phyloP scores from a whole-genome alignment of 2,797 vertebrate species.

The Xenops minutus region DNA sequence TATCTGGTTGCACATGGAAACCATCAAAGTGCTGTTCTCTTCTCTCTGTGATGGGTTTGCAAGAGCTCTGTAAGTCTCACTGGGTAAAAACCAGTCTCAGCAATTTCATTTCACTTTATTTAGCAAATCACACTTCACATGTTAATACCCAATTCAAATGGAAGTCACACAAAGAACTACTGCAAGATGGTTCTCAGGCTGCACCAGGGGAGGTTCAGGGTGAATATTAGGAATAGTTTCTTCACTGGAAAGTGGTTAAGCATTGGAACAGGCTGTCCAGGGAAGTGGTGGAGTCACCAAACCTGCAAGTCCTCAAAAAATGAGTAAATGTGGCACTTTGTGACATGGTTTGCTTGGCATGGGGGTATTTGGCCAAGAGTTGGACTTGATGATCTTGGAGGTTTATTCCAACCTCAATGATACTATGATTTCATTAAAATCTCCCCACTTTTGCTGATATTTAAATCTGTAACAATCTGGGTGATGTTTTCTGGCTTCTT shows the following conservation, averaged over 20 bases:
- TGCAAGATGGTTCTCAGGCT: not conserved
- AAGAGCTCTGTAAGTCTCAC: not conserved
- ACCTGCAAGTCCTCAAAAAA: not conserved
- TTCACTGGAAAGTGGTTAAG: too few relatives aligned
- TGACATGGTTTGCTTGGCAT: not conserved
- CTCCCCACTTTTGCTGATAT: not conserved
- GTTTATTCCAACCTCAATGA: not conserved
- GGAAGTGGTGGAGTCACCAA: not conserved
- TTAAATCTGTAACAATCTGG: not conserved
- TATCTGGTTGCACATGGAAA: not conserved
- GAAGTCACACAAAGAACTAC: not conserved
- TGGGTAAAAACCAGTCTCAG: not conserved
- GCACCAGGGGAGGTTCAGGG: fast-evolving
- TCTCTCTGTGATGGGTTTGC: not conserved
- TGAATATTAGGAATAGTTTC: not conserved
- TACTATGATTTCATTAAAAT: not conserved
- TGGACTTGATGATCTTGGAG: not conserved
- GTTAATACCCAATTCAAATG: not conserved
- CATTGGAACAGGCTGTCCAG: not conserved
- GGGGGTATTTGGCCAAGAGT: fast-evolving
- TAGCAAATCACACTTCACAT: not conserved
- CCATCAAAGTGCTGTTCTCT: fast-evolving
- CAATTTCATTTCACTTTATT: not conserved
- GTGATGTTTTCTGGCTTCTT: not conserved
- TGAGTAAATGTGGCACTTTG: not conserved